phyloP scores from a whole-genome alignment of 1,140 invertebrate species.

The Luehdorfia chinensis region DNA sequence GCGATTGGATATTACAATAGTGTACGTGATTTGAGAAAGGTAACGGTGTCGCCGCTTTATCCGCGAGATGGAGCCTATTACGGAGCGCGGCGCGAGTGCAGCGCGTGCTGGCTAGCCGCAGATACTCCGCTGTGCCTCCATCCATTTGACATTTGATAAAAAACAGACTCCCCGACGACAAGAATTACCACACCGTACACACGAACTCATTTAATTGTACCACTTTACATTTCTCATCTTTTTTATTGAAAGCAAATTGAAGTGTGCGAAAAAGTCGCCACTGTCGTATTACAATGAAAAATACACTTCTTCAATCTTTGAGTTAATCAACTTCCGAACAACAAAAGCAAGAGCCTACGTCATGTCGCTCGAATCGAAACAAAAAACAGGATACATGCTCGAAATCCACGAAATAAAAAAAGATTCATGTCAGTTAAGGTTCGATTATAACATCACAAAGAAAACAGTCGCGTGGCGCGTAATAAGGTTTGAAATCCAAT shows the following conservation, averaged over 20 bases:
- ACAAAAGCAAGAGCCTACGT: constrained; percentile 26
- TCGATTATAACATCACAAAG: constrained; percentile 48
- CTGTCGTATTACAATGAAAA: constrained; percentile 7
- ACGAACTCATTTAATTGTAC: constrained; percentile 25
- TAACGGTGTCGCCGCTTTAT: constrained; percentile 72
- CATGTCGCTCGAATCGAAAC: constrained; percentile 11
- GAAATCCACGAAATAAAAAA: constrained; percentile 33
- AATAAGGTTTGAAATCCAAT: constrained; percentile 51
- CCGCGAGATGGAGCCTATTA: constrained; percentile 69
- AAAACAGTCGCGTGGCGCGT: constrained; percentile 43
- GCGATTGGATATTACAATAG: constrained; percentile 76
- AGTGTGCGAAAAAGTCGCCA: constrained; percentile 10
- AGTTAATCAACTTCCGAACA: constrained; percentile 26
- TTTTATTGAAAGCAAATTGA: constrained; percentile 6
- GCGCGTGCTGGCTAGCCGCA: constrained; percentile 19
- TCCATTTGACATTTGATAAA: constrained; percentile 1
- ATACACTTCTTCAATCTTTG: constrained; percentile 17
- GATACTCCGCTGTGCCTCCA: neutral
- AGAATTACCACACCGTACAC: constrained; percentile 16
- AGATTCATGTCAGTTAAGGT: constrained; percentile 40
- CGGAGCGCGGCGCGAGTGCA: constrained; percentile 37
- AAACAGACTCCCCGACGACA: constrained; percentile 14
- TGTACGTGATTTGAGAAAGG: constrained; percentile 75
- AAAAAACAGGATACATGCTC: constrained; percentile 40
- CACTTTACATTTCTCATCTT: constrained; percentile 6